These are phyloP conservation scores for Drosophila incognita DNA, from an alignment of 2,888 invertebrate genomes.

Conservation along the genomic window DNA sequence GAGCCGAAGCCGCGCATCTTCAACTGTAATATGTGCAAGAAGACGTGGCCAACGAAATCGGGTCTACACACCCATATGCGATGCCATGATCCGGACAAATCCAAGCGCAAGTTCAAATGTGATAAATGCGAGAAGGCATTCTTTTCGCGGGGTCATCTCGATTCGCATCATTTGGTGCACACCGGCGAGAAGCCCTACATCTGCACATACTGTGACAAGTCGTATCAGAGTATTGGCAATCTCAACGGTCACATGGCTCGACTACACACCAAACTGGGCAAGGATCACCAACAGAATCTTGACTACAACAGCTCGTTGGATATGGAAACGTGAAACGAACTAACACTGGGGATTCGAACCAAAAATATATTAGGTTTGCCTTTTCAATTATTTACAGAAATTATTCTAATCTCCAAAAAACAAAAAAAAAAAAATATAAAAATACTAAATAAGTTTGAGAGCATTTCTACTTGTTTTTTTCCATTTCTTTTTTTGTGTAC, in stretches of 20 bases:
- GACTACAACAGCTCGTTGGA: constrained; percentile 14
- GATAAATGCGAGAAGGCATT: constrained; percentile 75
- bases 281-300: constrained; percentile 45
- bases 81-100: constrained; percentile 72
- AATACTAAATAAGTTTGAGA: background rate
- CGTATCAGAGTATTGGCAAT: constrained; percentile 81
- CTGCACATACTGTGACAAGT: constrained; percentile 73
- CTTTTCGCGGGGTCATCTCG: constrained; percentile 79
- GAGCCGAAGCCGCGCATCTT: constrained; percentile 75
- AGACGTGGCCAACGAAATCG: constrained; percentile 80
- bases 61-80: constrained; percentile 81
- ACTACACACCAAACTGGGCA: constrained; percentile 58
- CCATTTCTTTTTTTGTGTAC: background rate
- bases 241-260: constrained; percentile 77
- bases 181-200: constrained; percentile 82
- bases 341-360: background rate
- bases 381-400: background rate
- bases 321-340: constrained; percentile 41
- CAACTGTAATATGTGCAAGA: constrained; percentile 74
- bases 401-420: background rate
- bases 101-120: constrained; percentile 77
- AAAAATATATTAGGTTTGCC: background rate
- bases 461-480: background rate
- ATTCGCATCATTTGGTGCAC: constrained; percentile 79
- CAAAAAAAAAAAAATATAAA: background rate